Conservation (phyloP, 1,140 invertebrate genomes). For the Andrena cerasifolii region DNA sequence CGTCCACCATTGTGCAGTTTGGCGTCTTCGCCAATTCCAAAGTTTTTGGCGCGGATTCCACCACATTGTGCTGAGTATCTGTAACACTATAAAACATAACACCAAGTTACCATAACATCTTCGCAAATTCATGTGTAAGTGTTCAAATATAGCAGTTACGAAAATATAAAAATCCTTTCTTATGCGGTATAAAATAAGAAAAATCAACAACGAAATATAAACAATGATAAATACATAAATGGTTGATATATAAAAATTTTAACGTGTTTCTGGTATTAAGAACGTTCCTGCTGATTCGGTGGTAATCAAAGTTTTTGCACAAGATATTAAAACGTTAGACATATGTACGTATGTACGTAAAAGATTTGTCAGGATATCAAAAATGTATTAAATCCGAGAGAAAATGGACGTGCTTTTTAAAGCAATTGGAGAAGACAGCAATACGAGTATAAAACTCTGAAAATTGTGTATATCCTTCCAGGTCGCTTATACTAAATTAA, state of each 20-base stretch:
- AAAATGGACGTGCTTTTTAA: neutral
- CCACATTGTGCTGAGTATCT: slow-evolving; percentile 71
- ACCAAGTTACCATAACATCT: slow-evolving; percentile 34
- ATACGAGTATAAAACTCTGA: slow-evolving; percentile 9
- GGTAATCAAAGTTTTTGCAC: slow-evolving; percentile 5
- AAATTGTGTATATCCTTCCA: neutral
- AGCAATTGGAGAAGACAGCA: slow-evolving; percentile 15
- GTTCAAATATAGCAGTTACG: slow-evolving; percentile 9
- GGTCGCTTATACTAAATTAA: neutral
- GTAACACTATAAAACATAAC: slow-evolving; percentile 71
- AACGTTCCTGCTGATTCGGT: neutral
- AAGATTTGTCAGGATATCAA: neutral
- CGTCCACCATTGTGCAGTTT: slow-evolving; percentile 88
- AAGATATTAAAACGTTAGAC: slow-evolving; percentile 16
- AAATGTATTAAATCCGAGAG: neutral
- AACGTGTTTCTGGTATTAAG: neutral
- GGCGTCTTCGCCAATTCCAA: slow-evolving; percentile 78
- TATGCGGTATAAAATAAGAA: slow-evolving; percentile 10
- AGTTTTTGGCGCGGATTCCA: slow-evolving; percentile 64
- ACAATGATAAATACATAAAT: slow-evolving; percentile 2
- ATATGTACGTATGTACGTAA: too few species aligned
- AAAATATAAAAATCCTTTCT: slow-evolving; percentile 7
- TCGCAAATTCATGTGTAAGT: neutral
- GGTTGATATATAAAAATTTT: neutral
- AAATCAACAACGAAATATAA: slow-evolving; percentile 27